phyloP scores from a whole-genome alignment of 2,113 vertebrate species.

The Syngnathus scovelli region DNA sequence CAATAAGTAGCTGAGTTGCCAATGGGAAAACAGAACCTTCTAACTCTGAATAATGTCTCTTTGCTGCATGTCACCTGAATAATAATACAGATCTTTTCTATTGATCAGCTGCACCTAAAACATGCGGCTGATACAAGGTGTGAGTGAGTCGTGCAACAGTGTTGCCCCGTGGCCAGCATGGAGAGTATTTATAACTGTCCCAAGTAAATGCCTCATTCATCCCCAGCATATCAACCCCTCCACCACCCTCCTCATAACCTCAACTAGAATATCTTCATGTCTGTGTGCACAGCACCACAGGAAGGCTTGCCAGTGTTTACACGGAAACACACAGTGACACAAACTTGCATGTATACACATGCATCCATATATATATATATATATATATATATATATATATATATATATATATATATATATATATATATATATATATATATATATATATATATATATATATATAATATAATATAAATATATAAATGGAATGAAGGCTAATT shows the following conservation, averaged over 20 bases:
- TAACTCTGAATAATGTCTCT: slow-evolving; percentile 1
- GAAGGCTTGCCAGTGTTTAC: slow-evolving; percentile 64
- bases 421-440: background rate
- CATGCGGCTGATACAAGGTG: slow-evolving; percentile 31
- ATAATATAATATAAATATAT: background rate
- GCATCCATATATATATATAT: slow-evolving; percentile 8
- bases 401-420: background rate
- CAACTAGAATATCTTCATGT: slow-evolving; percentile 67
- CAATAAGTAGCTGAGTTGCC: slow-evolving; percentile 32
- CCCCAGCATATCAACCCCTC: slow-evolving; percentile 23
- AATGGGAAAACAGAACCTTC: slow-evolving; percentile 19
- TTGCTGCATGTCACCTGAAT: slow-evolving; percentile 1
- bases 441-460: background rate
- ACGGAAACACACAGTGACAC: slow-evolving; percentile 35
- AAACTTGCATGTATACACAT: slow-evolving; percentile 21
- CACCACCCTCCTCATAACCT: slow-evolving; percentile 60
- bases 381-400: slow-evolving; percentile 1
- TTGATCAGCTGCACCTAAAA: slow-evolving; percentile 33
- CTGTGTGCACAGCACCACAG: slow-evolving; percentile 64
- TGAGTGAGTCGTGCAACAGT: slow-evolving; percentile 23
- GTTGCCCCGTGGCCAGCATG: slow-evolving; percentile 21
- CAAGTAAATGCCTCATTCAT: slow-evolving; percentile 73
- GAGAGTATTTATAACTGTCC: slow-evolving; percentile 67
- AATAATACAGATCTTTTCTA: background rate
- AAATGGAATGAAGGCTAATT: background rate